Base-by-base conservation (phyloP, 1,140 invertebrate genomes). In the Drosophila nigrodunni region DNA sequence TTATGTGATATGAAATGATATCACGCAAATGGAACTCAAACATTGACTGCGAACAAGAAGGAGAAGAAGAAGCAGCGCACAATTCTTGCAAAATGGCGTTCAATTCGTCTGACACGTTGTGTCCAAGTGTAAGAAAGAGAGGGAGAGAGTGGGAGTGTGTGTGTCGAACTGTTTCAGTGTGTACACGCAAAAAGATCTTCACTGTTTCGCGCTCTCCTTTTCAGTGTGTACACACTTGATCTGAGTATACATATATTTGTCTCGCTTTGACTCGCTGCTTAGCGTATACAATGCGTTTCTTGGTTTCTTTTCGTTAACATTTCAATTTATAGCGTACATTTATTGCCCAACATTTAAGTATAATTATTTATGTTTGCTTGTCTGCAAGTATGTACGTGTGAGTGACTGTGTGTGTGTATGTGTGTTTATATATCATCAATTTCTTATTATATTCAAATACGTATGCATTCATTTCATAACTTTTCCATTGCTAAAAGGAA, bases 301-400 rank as follows among this genome's bases (percentile, higher is more conserved):
- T 62, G 41, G 47, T 35, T 67, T 66, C 46, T 13, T 74, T 74
- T 60, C 67, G 46, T 80, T 64, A 83, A 75, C 68, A 81, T 81
- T 73, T 74, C 55, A 68, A 55, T 68, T 47, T 61, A 64, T 83
- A 83, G 74, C 74, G 18, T 85, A 81, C 72, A 76, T 67, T 82
- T 88, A 83, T 80, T 89, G 83, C 80, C 77, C 85, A 87, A 87
- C 83, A 88, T 87, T 87, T 88, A 83, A 68, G 62, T 81, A 77
- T 80, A 87, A 70, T 79, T 72, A 67, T 69, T 50, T 54, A 46
- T 75, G 49, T 73, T n/a, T 49, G 43, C 55, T 18, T 64, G 43
- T 71, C 39, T 68, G 21, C 74, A 30, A 67, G 30, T 72, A 60
- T 78, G 47, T 64, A 21, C 18, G 18, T 21, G 18, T 21, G 18